phyloP scores from a whole-genome alignment of 2,797 vertebrate species.

The Selene dorsalis region DNA sequence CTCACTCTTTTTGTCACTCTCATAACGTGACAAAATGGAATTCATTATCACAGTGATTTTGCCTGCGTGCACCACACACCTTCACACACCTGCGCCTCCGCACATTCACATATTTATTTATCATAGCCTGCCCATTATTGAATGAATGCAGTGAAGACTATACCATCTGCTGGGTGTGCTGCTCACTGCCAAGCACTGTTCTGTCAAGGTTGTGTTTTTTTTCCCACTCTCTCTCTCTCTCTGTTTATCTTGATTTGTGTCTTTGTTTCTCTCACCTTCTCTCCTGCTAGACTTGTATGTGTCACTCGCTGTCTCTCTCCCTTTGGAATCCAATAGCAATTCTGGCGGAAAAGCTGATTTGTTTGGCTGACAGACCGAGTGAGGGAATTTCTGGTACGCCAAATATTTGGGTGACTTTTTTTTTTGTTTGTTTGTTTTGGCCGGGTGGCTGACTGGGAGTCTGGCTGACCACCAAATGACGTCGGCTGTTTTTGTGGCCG shows the following conservation, averaged over 20 bases:
- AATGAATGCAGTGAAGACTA: conserved; percentile 36
- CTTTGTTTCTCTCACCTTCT: conserved; percentile 41
- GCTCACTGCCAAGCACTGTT: conserved; percentile 13
- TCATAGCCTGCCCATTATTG: conserved; percentile 21
- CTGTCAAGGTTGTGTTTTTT: conserved; percentile 23
- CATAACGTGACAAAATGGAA: conserved; percentile 25
- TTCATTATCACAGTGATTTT: conserved; percentile 24
- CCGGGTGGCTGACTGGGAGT: conserved; percentile 20
- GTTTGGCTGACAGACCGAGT: conserved; percentile 37
- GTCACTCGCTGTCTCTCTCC: conserved; percentile 6
- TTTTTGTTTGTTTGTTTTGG: conserved; percentile 38
- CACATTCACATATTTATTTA: conserved; percentile 6
- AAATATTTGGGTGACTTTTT: conserved; percentile 63
- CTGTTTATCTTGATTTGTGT: conserved; percentile 47
- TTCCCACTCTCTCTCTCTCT: neutral
- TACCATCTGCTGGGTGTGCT: conserved; percentile 49
- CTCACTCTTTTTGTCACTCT: conserved; percentile 20
- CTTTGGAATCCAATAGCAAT: conserved; percentile 38
- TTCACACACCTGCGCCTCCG: conserved; percentile 24
- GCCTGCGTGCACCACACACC: conserved; percentile 4
- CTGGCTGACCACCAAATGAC: conserved; percentile 56
- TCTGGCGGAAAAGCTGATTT: conserved; percentile 46
- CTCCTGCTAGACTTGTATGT: conserved; percentile 31
- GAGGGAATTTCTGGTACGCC: conserved; percentile 31
- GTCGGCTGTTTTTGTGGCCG: conserved; percentile 41